Evolutionary conservation across 2,797 vertebrate genomes (phyloP).

Genomic region (Euphonia xanthogaster): DNA sequence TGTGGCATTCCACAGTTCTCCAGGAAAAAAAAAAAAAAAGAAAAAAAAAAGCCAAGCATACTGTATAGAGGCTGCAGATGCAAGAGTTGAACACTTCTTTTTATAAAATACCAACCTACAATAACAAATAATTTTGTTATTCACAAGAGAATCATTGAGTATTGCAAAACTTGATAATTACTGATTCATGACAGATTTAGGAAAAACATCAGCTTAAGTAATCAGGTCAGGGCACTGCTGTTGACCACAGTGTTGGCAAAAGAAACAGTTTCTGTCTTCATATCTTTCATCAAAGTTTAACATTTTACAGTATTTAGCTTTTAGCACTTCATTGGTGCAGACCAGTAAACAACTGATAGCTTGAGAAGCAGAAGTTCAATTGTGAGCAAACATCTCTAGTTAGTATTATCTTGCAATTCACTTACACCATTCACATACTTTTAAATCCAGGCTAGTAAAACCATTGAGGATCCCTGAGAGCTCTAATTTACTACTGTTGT

Average conservation of each 20-base stretch:
- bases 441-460: background rate
- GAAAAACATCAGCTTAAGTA: constrained; percentile 80
- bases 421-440: background rate
- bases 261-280: constrained; percentile 58
- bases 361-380: constrained; percentile 13
- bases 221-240: constrained; percentile 75
- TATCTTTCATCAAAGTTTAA: constrained; percentile 71
- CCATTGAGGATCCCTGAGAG: background rate
- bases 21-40: background rate
- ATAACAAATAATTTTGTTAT: constrained; percentile 73
- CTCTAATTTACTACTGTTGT: background rate
- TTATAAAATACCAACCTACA: constrained; percentile 67
- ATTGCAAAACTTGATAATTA: constrained; percentile 82
- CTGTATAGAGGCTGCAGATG: constrained; percentile 19
- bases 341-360: constrained; percentile 55
- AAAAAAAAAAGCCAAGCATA: background rate
- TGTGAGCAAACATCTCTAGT: background rate
- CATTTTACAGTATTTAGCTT: constrained; percentile 67
- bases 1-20: constrained; percentile 7
- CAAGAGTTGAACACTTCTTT: constrained; percentile 27
- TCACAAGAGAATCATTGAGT: constrained; percentile 72
- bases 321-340: constrained; percentile 55
- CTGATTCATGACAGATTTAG: constrained; percentile 80
- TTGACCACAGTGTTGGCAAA: constrained; percentile 73
- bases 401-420: background rate